Evolutionary conservation across 2,888 invertebrate genomes (phyloP).

Genomic region (Habroteleia sp.): DNA sequence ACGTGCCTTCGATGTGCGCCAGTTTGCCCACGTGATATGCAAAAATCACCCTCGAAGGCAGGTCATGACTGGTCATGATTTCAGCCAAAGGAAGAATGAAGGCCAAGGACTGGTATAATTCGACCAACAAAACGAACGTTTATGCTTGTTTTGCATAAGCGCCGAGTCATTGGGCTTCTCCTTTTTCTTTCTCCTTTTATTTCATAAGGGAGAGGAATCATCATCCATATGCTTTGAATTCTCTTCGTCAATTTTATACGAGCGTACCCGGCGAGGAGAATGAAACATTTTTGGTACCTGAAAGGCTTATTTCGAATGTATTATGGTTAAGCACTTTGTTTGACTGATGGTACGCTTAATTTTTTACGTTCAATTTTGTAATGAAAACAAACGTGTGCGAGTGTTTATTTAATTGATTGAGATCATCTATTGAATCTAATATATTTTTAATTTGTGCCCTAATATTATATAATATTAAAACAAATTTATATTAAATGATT

Average conservation of each 20-base stretch:
- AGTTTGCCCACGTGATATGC: conserved; percentile 80
- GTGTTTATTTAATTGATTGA: conserved; percentile 13
- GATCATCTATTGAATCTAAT: conserved; percentile 2
- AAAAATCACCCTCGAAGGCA: conserved; percentile 75
- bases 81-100: conserved; percentile 66
- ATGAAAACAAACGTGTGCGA: conserved; percentile 27
- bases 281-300: conserved; percentile 36
- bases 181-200: conserved; percentile 42
- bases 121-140: conserved; percentile 78
- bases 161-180: conserved; percentile 72
- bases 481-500: too few relatives aligned
- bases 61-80: conserved; percentile 71
- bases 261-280: conserved; percentile 3
- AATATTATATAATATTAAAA: too few relatives aligned
- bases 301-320: conserved; percentile 45
- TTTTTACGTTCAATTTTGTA: conserved; percentile 31
- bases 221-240: conserved; percentile 52
- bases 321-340: conserved; percentile 32
- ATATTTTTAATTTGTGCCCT: too few relatives aligned
- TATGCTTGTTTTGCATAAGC: conserved; percentile 77
- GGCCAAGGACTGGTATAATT: conserved; percentile 72
- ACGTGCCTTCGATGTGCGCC: conserved; percentile 75
- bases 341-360: conserved; percentile 28
- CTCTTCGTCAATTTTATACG: conserved; percentile 37
- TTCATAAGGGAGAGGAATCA: conserved; percentile 40